Conservation (phyloP, 2,113 vertebrate genomes). For the Channa maculata region DNA sequence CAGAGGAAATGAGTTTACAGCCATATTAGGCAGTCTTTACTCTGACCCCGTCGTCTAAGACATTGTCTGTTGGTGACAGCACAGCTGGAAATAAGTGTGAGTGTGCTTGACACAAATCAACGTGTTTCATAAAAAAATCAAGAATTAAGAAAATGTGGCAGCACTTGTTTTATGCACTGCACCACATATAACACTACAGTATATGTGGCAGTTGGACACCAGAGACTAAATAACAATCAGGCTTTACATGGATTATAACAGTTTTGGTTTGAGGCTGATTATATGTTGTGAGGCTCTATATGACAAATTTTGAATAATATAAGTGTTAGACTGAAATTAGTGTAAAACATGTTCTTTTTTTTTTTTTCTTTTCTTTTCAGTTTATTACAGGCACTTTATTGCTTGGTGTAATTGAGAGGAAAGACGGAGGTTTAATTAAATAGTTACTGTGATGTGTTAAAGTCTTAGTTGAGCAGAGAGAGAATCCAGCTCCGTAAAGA, state of each 20-base stretch:
- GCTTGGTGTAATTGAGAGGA: not conserved
- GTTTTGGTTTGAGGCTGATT: not conserved
- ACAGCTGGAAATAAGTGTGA: too few relatives aligned
- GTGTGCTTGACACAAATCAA: too few relatives aligned
- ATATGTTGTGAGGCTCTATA: not conserved
- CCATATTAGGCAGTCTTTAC: too few relatives aligned
- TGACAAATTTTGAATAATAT: not conserved
- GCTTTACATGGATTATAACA: not conserved
- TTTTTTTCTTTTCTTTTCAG: not conserved
- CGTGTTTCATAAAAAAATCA: too few relatives aligned
- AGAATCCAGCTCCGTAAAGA: constrained; percentile 3
- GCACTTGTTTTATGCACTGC: too few relatives aligned
- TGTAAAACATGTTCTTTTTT: not conserved
- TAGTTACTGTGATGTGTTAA: constrained; percentile 22
- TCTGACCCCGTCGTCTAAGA: too few relatives aligned
- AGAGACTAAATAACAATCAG: not conserved
- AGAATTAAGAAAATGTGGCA: too few relatives aligned
- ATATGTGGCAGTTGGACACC: not conserved
- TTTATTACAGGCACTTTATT: constrained; percentile 1
- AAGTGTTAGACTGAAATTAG: constrained; percentile 4
- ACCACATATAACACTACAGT: too few relatives aligned
- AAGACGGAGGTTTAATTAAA: constrained; percentile 30
- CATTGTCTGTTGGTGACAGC: too few relatives aligned
- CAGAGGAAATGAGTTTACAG: too few relatives aligned
- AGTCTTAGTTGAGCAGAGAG: constrained; percentile 21